Evolutionary conservation across 2,797 vertebrate genomes (phyloP), one percentile per base, ranked within the genome.

Genomic region (Gambelia wislizenii): DNA sequence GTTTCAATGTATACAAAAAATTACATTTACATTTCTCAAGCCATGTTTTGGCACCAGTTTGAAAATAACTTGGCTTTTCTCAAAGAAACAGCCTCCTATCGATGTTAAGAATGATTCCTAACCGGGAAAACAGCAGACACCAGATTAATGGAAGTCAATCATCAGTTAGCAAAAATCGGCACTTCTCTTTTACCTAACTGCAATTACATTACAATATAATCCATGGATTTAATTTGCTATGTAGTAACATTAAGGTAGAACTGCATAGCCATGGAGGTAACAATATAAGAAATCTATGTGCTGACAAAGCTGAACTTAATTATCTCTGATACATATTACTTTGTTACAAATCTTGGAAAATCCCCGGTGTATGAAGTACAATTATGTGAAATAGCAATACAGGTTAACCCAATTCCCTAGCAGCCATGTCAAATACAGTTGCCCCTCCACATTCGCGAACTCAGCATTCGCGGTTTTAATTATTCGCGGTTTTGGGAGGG

Each of bases 51-150:
- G 90, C 89, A 91, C 75, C 88, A 85, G 85, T 81, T 74, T 89
- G 44, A 75, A 78, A 89, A 44, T 86, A 89, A 56, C 83, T 93
- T 91, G 90, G 91, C 89, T 33, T 79, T 54, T 47, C 70, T 92
- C n/a, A 91, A 93, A 92, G 80, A 25, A 95, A 84, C 85, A 94
- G 91, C 39, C 77, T 93, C 94, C 87, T 91, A 81, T 92, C 89
- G 86, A 83, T 76, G 90, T 94, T 90, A 93, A 91, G 83, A 94
- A 85, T 27, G 88, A 92, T 85, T 42, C 79, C 85, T 39, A 92
- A 92, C 87, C 91, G 89, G 76, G 91, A 94, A 93, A 93, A 39
- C 89, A 91, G 78, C 36, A 61, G 92, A 86, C 27, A 83, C 59
- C 89, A 84, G 85, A 14, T 54, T 74, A 27, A 18, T 36, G 22